A percentile compares a stretch with the other conserved stretches of the same genome.
Evolutionary conservation across 1,140 invertebrate genomes (phyloP).

Genomic region (Hydropsyche tenuis): DNA sequence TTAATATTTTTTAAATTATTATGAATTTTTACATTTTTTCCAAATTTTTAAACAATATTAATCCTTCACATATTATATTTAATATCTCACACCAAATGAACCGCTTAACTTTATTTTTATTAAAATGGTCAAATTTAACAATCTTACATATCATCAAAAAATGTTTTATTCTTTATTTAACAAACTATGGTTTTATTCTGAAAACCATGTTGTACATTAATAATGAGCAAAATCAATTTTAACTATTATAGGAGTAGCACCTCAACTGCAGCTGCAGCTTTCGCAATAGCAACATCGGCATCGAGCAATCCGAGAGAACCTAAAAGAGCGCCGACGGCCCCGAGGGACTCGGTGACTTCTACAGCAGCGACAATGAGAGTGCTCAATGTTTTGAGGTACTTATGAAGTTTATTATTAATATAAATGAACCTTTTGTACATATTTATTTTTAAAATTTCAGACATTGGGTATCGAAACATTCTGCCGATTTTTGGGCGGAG

Average conservation of each 20-base stretch:
- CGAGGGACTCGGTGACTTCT: constrained; percentile 85
- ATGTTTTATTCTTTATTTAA: too few species aligned
- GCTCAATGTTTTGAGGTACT: constrained; percentile 79
- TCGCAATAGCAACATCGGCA: constrained; percentile 90
- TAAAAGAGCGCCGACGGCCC: constrained; percentile 54
- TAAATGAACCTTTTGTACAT: too few species aligned
- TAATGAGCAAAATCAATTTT: too few species aligned
- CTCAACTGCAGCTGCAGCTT: constrained; percentile 87
- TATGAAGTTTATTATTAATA: background rate
- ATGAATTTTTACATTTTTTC: background rate
- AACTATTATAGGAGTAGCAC: constrained; percentile 79
- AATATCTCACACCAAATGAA: too few species aligned
- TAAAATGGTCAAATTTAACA: too few species aligned
- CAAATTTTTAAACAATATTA: too few species aligned
- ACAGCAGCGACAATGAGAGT: constrained; percentile 94
- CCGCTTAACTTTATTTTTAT: too few species aligned
- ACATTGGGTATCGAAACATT: constrained; percentile 74
- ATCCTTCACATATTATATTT: too few species aligned
- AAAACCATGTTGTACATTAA: too few species aligned
- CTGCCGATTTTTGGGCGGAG: constrained; percentile 86
- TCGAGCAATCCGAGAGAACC: constrained; percentile 75
- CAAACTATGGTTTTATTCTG: too few species aligned
- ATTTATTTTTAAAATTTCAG: constrained; percentile 49
- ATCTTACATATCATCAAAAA: too few species aligned
- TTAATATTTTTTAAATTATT: background rate